Evolutionary conservation across 2,797 vertebrate species (phyloP).

Genomic region (Falco rusticolus): DNA sequence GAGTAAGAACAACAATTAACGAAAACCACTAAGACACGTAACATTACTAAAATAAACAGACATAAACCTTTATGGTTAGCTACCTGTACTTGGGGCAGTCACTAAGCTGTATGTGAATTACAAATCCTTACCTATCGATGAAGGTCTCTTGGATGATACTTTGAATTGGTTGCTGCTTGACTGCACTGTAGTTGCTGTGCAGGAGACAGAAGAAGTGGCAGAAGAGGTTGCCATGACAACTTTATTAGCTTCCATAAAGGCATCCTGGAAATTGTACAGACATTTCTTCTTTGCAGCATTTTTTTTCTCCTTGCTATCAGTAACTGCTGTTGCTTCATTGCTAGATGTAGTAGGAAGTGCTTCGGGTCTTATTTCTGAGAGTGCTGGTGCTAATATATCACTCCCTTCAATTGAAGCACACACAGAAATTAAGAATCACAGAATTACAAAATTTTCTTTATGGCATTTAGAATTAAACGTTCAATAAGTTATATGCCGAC

Average conservation of each 20-base stretch:
- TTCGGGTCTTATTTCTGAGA: conserved; percentile 82
- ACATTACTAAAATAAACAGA: background rate
- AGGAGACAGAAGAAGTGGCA: conserved; percentile 93
- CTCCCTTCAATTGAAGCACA: conserved; percentile 78
- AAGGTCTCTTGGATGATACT: conserved; percentile 89
- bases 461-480: background rate
- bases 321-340: conserved; percentile 74
- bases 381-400: conserved; percentile 88
- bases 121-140: conserved; percentile 85
- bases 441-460: background rate
- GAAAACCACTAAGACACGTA: background rate
- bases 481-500: background rate
- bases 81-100: background rate
- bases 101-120: background rate
- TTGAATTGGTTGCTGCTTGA: conserved; percentile 91
- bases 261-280: conserved; percentile 98
- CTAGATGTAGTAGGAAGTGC: conserved; percentile 85
- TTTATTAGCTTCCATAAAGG: conserved; percentile 95
- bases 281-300: conserved; percentile 94
- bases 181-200: conserved; percentile 96
- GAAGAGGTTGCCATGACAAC: conserved; percentile 96
- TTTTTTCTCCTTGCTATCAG: conserved; percentile 92
- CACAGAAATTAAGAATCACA: background rate
- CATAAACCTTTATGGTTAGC: background rate
- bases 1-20: background rate